Percentiles rank a stretch among this genome's conserved stretches.
Evolutionary conservation across 2,113 vertebrate species (phyloP).

Genomic region (Pandion haliaetus): DNA sequence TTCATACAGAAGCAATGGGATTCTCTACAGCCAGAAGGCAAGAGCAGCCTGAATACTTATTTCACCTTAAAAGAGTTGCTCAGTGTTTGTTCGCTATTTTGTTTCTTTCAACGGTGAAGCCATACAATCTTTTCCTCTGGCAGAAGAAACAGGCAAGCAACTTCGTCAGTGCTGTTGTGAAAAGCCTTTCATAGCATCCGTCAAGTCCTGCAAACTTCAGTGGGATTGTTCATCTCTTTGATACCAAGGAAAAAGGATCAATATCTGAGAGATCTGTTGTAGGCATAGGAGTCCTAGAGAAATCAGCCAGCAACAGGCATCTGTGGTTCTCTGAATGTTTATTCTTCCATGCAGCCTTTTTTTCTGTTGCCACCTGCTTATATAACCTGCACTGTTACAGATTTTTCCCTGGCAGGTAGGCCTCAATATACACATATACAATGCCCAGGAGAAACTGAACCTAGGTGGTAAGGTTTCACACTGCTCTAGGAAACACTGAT

Average conservation of each 20-base stretch:
- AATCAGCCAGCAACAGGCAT: background rate
- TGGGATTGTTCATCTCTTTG: constrained; percentile 6
- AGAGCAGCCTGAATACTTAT: background rate
- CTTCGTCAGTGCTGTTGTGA: background rate
- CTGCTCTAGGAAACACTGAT: background rate
- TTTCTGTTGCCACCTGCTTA: background rate
- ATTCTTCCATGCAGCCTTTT: background rate
- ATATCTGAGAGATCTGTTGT: constrained; percentile 9
- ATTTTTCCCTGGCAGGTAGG: background rate
- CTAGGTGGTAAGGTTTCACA: background rate
- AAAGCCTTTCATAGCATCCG: background rate
- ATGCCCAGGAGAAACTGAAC: background rate
- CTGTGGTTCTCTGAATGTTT: background rate
- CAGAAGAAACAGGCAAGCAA: background rate
- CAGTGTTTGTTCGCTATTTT: background rate
- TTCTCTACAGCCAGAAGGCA: background rate
- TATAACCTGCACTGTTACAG: background rate
- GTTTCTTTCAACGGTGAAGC: background rate
- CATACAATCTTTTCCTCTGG: background rate
- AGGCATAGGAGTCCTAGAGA: background rate
- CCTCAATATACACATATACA: background rate
- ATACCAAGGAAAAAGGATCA: constrained; percentile 17
- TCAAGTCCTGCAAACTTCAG: background rate
- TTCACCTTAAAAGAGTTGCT: background rate
- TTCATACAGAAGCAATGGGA: background rate